Evolutionary conservation across 2,888 invertebrate genomes (phyloP), one percentile per base, ranked within the genome.

Genomic region (Drosophila tanythrix): DNA sequence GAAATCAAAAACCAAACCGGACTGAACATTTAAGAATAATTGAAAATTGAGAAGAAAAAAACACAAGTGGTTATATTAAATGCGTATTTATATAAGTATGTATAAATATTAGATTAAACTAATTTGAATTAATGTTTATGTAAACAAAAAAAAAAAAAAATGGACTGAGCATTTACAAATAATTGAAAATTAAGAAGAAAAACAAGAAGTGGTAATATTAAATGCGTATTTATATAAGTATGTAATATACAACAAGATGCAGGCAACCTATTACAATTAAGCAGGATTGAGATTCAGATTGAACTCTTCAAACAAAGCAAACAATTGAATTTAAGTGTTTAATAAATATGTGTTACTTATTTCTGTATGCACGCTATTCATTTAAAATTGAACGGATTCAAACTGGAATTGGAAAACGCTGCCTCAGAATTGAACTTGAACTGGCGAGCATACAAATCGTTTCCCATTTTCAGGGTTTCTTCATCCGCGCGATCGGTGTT

Each of bases 111-210:
- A 86, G 83, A 74, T 82, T 76, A 79, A 86, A 74, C 81, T 88
- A 76, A 81, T 80, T 86, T 88, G 71, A 82, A 86, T 83, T 84
- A 85, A 81, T 53, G 36, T 74, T 82, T 83, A 78, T 58, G 68
- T 66, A 60, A 75, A 73, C 70, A 68, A 82, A 55, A 73, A 79
- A 74, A 77, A 40, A 72, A 74, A 88, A 91, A 91, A 90, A 87
- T 91, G 86, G 92, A 91, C 91, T 91, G 91, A 91, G 89, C 89
- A 89, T 84, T 89, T 89, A 83, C 84, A 81, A 84, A 71, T 80
- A 69, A 73, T 67, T 60, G 61, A 52, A 79, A 66, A 55, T 15
- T 48, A 4, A 55, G n/a, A 27, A 31, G 36, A 53, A 3, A 43
- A 58, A 43, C 43, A 15, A n/a, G 53, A 46, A 67, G 65, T 64